Base-by-base conservation (phyloP, 2,888 invertebrate genomes). In the Ypsolopha scabrella region DNA sequence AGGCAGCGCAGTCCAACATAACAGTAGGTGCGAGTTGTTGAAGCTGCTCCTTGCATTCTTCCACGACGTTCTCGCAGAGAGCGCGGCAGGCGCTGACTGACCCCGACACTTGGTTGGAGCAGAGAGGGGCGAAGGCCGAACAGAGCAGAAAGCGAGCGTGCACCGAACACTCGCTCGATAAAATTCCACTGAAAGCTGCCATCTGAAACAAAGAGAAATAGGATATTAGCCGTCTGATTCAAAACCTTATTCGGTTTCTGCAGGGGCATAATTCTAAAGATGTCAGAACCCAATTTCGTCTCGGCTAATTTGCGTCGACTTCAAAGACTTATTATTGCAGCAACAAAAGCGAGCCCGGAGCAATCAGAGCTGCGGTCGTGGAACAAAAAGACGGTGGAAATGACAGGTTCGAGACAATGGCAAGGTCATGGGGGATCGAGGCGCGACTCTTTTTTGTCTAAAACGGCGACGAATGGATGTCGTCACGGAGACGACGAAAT, bases 51-150 rank as follows among this genome's bases (percentile, higher is more conserved):
- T 88, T 83, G 75, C 95, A 95, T 66, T 93, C 93, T 3, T 78
- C 82, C 57, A 88, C 88, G 6, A 93, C 93, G 62, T 92, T 90
- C 67, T 94, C 91, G 77, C 97, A 97, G 59, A 97, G 92, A 33
- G 93, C 92, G 55, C 94, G 89, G 79, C 97, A 97, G 8, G 95
- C 93, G 54, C 94, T 93, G 55, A 97, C 94, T 41, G 94, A 92
- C 62, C 93, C 93, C 34, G 93, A 91, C 57, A 94, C 93, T 74
- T 95, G 92, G 67, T 94, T 93, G 36, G 95, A 94, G 79, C 97
- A 97, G 74, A 97, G 92, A 39, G 97, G 97, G 8, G 94, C 94
- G 76, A 94, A 94, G 51, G 96, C 92, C 11, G 96, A 94, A 83
- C 97, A 97, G 55, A 97, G 89, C 68, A 97, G 92, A 76, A 97